Base-by-base conservation (phyloP, 2,888 invertebrate genomes). In the Cephus sareptanus region DNA sequence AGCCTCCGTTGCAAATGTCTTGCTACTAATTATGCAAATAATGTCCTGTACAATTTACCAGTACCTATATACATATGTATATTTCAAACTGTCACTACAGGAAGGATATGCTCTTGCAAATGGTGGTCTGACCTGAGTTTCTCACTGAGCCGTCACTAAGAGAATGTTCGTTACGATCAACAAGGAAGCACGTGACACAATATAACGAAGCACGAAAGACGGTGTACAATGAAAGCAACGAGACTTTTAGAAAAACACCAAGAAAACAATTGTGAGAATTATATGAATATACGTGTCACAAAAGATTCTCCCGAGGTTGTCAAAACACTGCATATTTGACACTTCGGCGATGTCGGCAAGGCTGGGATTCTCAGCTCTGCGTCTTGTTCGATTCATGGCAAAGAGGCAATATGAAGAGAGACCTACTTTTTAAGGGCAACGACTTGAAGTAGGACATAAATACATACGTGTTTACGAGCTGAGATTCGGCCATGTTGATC, bases 401-500 rank as follows among this genome's bases (percentile, higher is more conserved):
- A 23, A 23, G 56, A 23, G 9, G 23, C 56, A 56, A 56, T 56
- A 56, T 2, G 56, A 35, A 75, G 76, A 75, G 74, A 76, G 80
- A 78, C 75, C 79, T 76, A 80, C 76, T 80, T 79, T 76, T 76
- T 80, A 78, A 80, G 82, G 82, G 76, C 85, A 84, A 83, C 81
- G 83, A 85, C 82, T 81, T 79, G 75, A 80, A 77, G 75, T 82
- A 78, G 75, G 75, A 77, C 77, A 76, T 77, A 78, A 76, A 69
- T 81, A 83, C 84, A 74, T 82, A 83, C 85, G 81, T 80, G 77
- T 78, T 78, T 37, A 77, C 76, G 70, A 71, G 74, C 70, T 71
- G 40, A 30, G 33, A n/a, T 13, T 76, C 79, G 77, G 83, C 85
- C 85, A 84, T 85, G 69, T 84, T 84, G 82, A 34, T 71, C 31